Evolutionary conservation across 2,888 invertebrate genomes (phyloP), one percentile per base, ranked within the genome.

Genomic region (Brassicogethes aeneus): DNA sequence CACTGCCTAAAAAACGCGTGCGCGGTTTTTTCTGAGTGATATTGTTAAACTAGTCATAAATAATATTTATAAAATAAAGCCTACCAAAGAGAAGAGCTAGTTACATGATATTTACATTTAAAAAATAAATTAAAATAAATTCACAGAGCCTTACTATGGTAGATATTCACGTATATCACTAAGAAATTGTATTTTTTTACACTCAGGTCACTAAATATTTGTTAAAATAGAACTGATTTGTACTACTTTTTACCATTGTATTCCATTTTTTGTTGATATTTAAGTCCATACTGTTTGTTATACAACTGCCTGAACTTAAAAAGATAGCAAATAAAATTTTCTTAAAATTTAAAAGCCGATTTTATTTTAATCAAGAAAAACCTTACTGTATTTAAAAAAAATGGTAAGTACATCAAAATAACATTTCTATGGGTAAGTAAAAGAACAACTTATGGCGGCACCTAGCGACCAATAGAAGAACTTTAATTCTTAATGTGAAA

Each of bases 31-130:
- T 55, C 55, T 53, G 60, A 61, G 63, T 63, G 63, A 64, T 64
- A 64, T 59, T 58, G 56, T 55, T 49, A 51, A 55, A 59, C 63
- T 64, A 64, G 63, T 64, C 63, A 64, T 57, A 53, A 56, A 52
- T 51, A 54, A 40, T 51, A 54, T 44, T 32, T 32, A 36, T 34
- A 40, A 44, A 49, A n/a, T n/a, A 57, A 60, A 60, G 60, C 59
- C 60, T 61, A 63, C 63, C 63, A 63, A 63, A 63, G 63, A 63
- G 52, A 51, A 44, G 58, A 56, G 56, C 61, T 61, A 61, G 61
- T 59, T 59, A 29, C 42, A 47, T 43, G 42, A 45, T 52, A 47
- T 48, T 48, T 48, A 50, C 43, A 50, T n/a, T n/a, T n/a, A n/a
- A n/a, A n/a, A n/a, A n/a, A n/a, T n/a, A n/a, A n/a, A n/a, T n/a